phyloP scores from a whole-genome alignment of 2,113 vertebrate genomes.

The Onychorhynchus coronatus region DNA sequence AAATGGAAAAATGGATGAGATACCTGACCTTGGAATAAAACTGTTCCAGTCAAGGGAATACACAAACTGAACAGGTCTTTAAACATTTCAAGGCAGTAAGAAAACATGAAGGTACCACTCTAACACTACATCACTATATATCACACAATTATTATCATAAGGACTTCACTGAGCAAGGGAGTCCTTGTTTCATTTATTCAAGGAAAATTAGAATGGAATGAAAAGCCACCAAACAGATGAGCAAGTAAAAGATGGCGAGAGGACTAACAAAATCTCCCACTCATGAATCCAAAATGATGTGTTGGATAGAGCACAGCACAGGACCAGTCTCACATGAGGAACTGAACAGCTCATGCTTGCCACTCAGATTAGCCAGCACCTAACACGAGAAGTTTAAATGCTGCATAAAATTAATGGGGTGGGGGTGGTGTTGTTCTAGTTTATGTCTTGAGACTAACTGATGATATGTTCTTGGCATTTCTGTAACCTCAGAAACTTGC shows the following conservation, averaged over 20 bases:
- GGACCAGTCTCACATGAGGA: not conserved
- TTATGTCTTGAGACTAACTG: not conserved
- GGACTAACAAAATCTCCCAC: not conserved
- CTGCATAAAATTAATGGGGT: not conserved
- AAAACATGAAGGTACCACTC: not conserved
- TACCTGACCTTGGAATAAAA: constrained; percentile 15
- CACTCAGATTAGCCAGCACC: not conserved
- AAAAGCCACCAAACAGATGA: not conserved
- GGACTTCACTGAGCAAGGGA: not conserved
- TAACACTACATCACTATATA: not conserved
- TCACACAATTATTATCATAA: not conserved
- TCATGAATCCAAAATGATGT: not conserved
- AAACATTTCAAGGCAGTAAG: not conserved
- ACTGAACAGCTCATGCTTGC: not conserved
- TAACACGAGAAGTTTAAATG: not conserved
- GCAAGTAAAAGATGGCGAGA: not conserved
- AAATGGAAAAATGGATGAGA: constrained; percentile 37
- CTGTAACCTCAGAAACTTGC: not conserved
- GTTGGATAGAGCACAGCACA: not conserved
- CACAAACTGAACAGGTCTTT: not conserved
- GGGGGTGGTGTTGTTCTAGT: not conserved
- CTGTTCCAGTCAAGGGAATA: not conserved
- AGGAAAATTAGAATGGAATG: not conserved
- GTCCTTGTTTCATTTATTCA: not conserved
- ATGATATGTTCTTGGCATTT: not conserved